Evolutionary conservation across 2,797 vertebrate species (phyloP), one percentile per base, ranked within the genome.

Genomic region (Eleutherodactylus coqui): DNA sequence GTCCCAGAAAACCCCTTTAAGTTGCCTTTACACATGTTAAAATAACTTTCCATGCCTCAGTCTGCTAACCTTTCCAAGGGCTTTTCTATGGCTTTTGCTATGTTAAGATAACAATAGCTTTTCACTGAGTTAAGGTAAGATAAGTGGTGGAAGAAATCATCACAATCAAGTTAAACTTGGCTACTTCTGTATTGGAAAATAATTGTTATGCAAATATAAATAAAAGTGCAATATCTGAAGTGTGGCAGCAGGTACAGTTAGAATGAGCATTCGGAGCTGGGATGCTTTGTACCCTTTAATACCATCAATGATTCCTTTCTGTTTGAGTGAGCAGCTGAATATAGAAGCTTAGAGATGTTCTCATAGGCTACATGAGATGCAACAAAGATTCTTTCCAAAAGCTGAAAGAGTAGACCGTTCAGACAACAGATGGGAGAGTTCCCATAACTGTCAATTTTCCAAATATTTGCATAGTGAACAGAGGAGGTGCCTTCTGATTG

Each of bases 401-500:
- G 93, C 91, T 90, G 89, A 85, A 89, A 92, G 93, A 93, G 81
- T 90, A 92, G 91, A 67, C 88, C 91, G 92, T 88, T 83, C 91
- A 93, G 92, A 92, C 93, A 91, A 92, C 93, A 93, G 93, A 94
- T 94, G 95, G 89, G 89, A 93, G 92, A 92, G 93, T 93, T 93
- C 92, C 92, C 91, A 85, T 90, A 91, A 92, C 92, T 92, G 91
- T 93, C 94, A 95, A 94, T 94, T 93, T 94, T 91, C 90, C 89
- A 91, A 91, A 92, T 92, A 93, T 92, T 92, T 91, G 92, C 85
- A 90, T 90, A 88, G 91, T 91, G 88, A 93, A 91, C 87, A 93
- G 94, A 96, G 97, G 97, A 95, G 97, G 97, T 93, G 96, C 96
- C 90, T 93, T 84, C 77, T 91, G 91, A 92, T 90, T 93, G 94